Conservation (phyloP, 1,140 invertebrate genomes). For the Calliopsis andreniformis region DNA sequence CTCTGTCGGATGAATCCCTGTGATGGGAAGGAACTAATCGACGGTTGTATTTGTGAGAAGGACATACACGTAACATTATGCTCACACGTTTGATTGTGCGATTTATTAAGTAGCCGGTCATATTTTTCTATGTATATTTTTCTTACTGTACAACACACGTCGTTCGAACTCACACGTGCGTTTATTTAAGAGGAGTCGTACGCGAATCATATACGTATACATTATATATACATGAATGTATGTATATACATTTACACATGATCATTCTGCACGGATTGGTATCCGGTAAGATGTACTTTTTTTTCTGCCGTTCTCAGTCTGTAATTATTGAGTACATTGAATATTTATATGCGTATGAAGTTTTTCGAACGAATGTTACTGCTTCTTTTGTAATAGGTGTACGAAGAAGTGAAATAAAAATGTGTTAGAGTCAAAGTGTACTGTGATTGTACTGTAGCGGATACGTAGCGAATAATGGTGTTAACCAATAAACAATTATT, state of each 20-base stretch:
- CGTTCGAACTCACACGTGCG: slow-evolving; percentile 32
- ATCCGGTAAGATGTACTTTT: no score
- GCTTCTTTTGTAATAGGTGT: slow-evolving; percentile 69
- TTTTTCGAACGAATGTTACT: slow-evolving; percentile 59
- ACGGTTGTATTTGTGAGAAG: slow-evolving; percentile 30
- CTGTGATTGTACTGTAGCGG: neutral
- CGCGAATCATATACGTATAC: no score
- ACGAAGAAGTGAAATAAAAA: slow-evolving; percentile 67
- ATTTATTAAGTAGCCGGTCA: slow-evolving; percentile 56
- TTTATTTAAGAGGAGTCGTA: no score
- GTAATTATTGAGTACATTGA: slow-evolving; percentile 52
- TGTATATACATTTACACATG: slow-evolving; percentile 28
- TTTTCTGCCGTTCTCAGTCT: slow-evolving; percentile 47
- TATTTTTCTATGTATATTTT: slow-evolving; percentile 62
- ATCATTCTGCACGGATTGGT: slow-evolving; percentile 31
- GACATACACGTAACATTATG: slow-evolving; percentile 46
- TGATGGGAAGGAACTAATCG: slow-evolving; percentile 50
- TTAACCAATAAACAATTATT: no score
- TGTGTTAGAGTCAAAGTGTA: slow-evolving; percentile 50
- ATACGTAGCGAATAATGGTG: no score
- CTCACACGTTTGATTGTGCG: slow-evolving; percentile 59
- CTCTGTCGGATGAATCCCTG: slow-evolving; percentile 27
- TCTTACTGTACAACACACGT: slow-evolving; percentile 35
- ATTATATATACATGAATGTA: slow-evolving; percentile 30
- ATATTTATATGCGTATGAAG: slow-evolving; percentile 62